Evolutionary conservation across 2,113 vertebrate genomes (phyloP).

Genomic region (Equus przewalskii): DNA sequence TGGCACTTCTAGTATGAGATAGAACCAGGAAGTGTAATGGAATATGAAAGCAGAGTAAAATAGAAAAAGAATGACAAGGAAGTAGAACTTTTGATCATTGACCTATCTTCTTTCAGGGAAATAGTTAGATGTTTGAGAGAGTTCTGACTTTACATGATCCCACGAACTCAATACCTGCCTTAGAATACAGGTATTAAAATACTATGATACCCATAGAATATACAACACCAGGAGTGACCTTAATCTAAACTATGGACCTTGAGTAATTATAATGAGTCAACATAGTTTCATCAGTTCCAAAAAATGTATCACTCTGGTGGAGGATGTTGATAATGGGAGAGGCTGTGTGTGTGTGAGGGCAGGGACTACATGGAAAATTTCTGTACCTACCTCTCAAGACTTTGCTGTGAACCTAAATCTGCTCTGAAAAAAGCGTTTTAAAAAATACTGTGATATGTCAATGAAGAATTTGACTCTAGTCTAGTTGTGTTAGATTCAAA

Average conservation of each 20-base stretch:
- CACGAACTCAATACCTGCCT: neutral
- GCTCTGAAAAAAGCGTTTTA: neutral
- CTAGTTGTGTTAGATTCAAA: neutral
- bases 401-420: neutral
- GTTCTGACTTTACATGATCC: neutral
- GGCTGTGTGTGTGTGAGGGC: neutral
- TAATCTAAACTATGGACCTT: no score
- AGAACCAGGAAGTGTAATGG: neutral
- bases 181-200: neutral
- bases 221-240: neutral
- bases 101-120: neutral
- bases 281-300: neutral
- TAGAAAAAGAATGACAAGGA: neutral
- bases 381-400: neutral
- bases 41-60: neutral
- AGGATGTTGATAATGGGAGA: neutral
- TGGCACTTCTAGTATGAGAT: neutral
- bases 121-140: neutral
- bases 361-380: fast-evolving
- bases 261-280: neutral
- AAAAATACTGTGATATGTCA: neutral
- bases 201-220: neutral
- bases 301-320: neutral
- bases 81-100: neutral
- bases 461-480: neutral